Evolutionary conservation across 2,113 vertebrate genomes (phyloP), one percentile per base, ranked within the genome.

Genomic region (Illadopsis cleaveri): DNA sequence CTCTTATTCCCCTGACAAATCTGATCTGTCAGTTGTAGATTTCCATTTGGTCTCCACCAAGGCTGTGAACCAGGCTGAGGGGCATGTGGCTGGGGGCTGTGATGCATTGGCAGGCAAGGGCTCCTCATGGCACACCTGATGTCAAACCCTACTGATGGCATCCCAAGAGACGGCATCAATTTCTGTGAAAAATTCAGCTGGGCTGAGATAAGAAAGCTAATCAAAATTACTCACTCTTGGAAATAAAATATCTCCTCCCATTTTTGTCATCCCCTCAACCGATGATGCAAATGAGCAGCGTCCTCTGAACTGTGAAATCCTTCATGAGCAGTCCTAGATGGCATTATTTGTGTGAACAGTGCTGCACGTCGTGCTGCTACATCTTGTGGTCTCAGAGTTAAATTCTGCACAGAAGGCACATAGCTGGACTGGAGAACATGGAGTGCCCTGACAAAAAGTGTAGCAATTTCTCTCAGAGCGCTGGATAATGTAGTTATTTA

Each of bases 311-410:
- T 31, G 61, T 3, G 5, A 90, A 85, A 61, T 47, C 54, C 53
- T 45, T 62, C 82, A 47, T 82, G 77, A 91, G 58, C 51, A 90
- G 68, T 50, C 78, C 58, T 70, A 76, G 71, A 31, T 58, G 82
- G 64, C 40, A 17, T 77, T 76, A 62, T 60, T 58, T 77, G 66
- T 53, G 45, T 1, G 2, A 30, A 33, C 20, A 27, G 40, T 9
- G 48, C 15, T 71, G 47, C 50, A 25, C 0, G 2, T 33, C 12
- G 2, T 0, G 0, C 53, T 28, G 4, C 25, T 92, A 23, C 47
- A 88, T 22, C 42, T 50, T 33, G 33, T 24, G 42, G 12, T 50
- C 56, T 48, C 25, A 50, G 37, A 73, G 47, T 23, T 37, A 38
- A 71, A 48, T 53, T 82, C 50, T 56, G 38, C 54, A 54, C 57